Base-by-base conservation (phyloP, 92 coral and sea anemone genomes). In the Galaxea fascicularis region DNA sequence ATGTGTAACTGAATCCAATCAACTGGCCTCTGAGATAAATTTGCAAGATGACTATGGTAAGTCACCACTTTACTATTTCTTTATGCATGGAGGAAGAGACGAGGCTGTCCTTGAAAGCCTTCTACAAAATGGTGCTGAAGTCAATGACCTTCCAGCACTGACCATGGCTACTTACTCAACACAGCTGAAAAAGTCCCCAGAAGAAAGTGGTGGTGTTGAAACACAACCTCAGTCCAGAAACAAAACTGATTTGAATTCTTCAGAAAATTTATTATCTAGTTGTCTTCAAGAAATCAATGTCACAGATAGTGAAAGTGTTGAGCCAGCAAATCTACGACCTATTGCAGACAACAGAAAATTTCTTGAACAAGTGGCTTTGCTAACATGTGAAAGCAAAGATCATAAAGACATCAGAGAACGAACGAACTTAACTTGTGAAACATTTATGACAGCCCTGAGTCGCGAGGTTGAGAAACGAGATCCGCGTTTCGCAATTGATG, bases 21-120 rank as follows among this genome's bases (percentile, higher is more conserved):
- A 73, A 83, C 71, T 62, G 60, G 87, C 52, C 54, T 7, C 66
- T 73, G 53, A 41, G 71, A 73, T 83, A 71, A 83, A 83, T 53
- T 30, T 56, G 72, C 79, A 46, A 58, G 87, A 83, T 51, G 56
- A 60, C 56, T 17, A 26, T 73, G 87, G 87, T 26, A 71, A 17
- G 87, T 35, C 87, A 56, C 87, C 87, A 35, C 74, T 83, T 83
- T 4, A 60, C 35, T 83, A 73, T 73, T 83, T 83, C 71, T 31
- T 83, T 18, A 39, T 83, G 81, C 72, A 73, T 83, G 69, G 56
- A 28, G 62, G 80, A 73, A 83, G 49, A 29, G 87, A 73, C 10
- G 87, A 83, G 81, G 31, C 26, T 24, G 57, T 83, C 54, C 60
- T 83, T 24, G 25, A 39, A 21, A 56, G 71, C 57, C 87, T 83